phyloP scores from a whole-genome alignment of 2,113 vertebrate genomes.

The Centropus unirufus region DNA sequence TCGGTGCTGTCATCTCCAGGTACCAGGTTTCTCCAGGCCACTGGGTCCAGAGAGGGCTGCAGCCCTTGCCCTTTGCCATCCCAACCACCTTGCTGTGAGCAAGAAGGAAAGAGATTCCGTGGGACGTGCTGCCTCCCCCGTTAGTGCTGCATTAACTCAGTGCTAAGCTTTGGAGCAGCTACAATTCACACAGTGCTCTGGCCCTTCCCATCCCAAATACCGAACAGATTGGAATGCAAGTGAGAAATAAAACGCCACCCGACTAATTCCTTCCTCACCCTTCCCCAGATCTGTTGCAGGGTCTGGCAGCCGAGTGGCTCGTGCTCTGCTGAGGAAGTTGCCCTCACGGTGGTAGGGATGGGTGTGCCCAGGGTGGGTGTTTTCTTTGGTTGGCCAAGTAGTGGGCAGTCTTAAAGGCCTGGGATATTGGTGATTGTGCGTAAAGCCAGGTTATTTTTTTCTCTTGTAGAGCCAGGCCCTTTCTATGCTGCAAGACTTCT shows the following conservation, averaged over 20 bases:
- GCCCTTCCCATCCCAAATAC: background rate
- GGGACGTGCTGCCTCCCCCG: background rate
- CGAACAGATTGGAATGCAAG: background rate
- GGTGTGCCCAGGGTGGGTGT: background rate
- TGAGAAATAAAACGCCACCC: background rate
- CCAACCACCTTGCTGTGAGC: background rate
- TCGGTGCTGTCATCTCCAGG: background rate
- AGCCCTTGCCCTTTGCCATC: background rate
- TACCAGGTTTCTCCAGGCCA: background rate
- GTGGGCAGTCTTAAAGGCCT: background rate
- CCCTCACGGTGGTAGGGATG: background rate
- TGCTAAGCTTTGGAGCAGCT: constrained; percentile 22
- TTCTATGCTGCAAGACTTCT: constrained; percentile 64
- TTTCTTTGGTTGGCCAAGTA: background rate
- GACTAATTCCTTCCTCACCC: background rate
- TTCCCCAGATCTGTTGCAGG: background rate
- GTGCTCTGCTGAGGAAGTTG: background rate
- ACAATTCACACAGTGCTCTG: background rate
- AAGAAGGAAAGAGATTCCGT: background rate
- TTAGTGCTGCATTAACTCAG: background rate
- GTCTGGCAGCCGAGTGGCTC: background rate
- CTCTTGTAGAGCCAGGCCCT: constrained; percentile 65
- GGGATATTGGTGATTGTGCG: background rate
- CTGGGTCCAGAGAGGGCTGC: background rate
- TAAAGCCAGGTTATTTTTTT: constrained; percentile 64